Evolutionary conservation across 1,140 invertebrate species (phyloP).

Genomic region (Lordiphosa clarofinis): DNA sequence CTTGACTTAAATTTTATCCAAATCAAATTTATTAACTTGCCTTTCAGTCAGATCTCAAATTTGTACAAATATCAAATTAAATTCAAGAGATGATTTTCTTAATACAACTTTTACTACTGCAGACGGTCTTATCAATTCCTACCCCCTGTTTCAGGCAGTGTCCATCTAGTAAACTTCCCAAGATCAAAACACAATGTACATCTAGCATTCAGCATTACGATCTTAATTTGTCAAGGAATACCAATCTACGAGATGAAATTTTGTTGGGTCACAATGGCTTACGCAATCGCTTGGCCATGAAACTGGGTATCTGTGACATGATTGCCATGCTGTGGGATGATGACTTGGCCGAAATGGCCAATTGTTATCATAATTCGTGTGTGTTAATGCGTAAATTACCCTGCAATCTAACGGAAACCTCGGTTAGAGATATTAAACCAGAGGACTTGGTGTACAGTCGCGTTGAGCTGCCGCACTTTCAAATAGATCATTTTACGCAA

Average conservation of each 20-base stretch:
- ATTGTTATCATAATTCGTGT: slow-evolving; percentile 7
- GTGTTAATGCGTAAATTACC: neutral
- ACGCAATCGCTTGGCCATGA: slow-evolving; percentile 26
- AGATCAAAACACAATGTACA: too few species aligned
- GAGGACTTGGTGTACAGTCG: neutral
- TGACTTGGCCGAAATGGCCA: slow-evolving; percentile 10
- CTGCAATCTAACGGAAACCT: neutral
- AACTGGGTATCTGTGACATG: slow-evolving; percentile 18
- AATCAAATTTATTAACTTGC: too few species aligned
- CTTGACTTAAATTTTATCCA: too few species aligned
- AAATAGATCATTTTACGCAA: neutral
- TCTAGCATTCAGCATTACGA: neutral
- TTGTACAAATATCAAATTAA: too few species aligned
- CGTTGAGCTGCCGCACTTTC: neutral
- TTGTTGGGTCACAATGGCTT: slow-evolving; percentile 29
- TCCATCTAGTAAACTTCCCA: too few species aligned
- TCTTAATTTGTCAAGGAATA: neutral
- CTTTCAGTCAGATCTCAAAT: too few species aligned
- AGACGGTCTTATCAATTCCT: too few species aligned
- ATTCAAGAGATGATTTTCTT: too few species aligned
- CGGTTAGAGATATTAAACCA: neutral
- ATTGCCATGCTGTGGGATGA: slow-evolving; percentile 15
- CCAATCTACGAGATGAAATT: neutral
- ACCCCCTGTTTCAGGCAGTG: too few species aligned
- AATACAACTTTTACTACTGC: too few species aligned